These are phyloP conservation scores for Sinocyclocheilus rhinocerous DNA, from an alignment of 2,113 vertebrate species.

Conservation along the genomic window DNA sequence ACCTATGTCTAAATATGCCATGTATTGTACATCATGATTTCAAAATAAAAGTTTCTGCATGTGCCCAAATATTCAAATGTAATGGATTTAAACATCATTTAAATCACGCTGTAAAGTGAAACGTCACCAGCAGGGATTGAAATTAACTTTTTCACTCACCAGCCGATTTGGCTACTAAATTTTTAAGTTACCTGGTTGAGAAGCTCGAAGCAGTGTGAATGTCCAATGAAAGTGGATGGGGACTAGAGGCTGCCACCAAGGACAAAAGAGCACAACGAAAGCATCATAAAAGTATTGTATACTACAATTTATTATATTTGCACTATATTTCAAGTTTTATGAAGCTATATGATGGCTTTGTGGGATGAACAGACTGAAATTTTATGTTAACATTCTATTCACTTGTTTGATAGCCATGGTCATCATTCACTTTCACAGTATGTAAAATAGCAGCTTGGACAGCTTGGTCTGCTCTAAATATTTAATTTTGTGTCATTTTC, in stretches of 20 bases:
- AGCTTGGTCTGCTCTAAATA: background rate
- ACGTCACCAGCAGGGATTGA: too few relatives aligned
- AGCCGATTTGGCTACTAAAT: too few relatives aligned
- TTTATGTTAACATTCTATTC: background rate
- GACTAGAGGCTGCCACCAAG: background rate
- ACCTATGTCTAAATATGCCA: too few relatives aligned
- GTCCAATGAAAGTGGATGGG: background rate
- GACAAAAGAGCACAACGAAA: background rate
- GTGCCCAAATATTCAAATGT: too few relatives aligned
- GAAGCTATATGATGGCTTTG: background rate
- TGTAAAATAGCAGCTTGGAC: background rate
- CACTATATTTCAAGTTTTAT: slow-evolving; percentile 4
- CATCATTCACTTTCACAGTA: background rate
- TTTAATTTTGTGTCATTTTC: background rate
- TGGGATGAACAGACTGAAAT: background rate
- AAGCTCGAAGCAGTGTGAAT: background rate
- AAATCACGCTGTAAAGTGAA: too few relatives aligned
- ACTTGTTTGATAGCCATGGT: background rate
- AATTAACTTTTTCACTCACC: too few relatives aligned
- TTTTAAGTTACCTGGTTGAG: too few relatives aligned
- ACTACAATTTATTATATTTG: background rate
- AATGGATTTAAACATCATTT: too few relatives aligned
- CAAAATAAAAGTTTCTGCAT: too few relatives aligned
- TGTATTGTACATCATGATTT: too few relatives aligned
- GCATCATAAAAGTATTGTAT: background rate